Evolutionary conservation across 2,113 vertebrate species (phyloP).

Genomic region (Gymnarchus niloticus): DNA sequence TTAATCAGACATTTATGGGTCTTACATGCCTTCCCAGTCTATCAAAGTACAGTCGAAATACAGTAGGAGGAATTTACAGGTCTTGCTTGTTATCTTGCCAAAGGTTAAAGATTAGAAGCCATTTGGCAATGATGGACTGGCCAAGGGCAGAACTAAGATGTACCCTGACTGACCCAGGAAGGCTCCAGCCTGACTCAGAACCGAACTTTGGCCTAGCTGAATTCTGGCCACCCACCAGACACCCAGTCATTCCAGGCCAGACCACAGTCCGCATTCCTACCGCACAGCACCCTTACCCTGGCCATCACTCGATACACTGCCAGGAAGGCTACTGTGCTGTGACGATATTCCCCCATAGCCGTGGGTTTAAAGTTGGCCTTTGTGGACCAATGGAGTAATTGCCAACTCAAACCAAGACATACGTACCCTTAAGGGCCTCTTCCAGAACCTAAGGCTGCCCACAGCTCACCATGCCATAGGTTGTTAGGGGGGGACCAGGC

Average conservation of each 20-base stretch:
- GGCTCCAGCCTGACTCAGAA: not conserved
- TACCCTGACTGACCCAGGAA: too few species aligned
- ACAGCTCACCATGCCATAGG: not conserved
- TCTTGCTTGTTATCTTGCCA: not conserved
- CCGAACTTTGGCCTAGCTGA: not conserved
- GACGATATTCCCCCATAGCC: not conserved
- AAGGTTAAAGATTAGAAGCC: not conserved
- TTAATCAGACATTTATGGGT: not conserved
- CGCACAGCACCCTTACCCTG: not conserved
- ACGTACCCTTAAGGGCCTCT: too few species aligned
- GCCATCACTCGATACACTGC: too few species aligned
- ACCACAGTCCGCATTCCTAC: not conserved
- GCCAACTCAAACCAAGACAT: not conserved
- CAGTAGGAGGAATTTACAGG: conserved; percentile 4
- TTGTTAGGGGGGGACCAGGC: not conserved
- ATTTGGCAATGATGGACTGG: not conserved
- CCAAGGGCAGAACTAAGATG: not conserved
- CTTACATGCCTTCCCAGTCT: not conserved
- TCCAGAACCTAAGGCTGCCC: not conserved
- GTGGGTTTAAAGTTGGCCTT: not conserved
- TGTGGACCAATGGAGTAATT: not conserved
- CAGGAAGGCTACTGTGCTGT: not conserved
- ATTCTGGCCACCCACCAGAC: not conserved
- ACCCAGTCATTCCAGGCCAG: not conserved
- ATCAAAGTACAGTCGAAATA: not conserved